Conservation (phyloP, 2,888 invertebrate genomes). For the Troides aeacus region DNA sequence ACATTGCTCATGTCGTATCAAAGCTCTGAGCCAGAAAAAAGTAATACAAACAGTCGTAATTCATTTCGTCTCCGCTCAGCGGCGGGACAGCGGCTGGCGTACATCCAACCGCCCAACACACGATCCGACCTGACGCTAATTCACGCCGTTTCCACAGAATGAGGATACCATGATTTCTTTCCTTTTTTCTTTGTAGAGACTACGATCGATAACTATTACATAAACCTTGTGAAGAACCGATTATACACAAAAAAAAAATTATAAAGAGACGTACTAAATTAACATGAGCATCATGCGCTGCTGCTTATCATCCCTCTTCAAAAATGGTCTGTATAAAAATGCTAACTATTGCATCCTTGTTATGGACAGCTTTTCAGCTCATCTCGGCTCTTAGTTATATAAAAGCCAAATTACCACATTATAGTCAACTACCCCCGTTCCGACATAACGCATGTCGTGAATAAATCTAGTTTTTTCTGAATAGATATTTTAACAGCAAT, state of each 20-base stretch:
- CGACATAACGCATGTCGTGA: too few species aligned
- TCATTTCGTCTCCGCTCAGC: constrained; percentile 25
- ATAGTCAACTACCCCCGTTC: too few species aligned
- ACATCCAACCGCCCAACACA: constrained; percentile 29
- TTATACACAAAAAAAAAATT: not conserved
- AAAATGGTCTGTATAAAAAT: not conserved
- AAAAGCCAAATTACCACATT: not conserved
- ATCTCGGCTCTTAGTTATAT: not conserved
- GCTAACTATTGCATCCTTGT: not conserved
- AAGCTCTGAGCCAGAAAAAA: constrained; percentile 31
- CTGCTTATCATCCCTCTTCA: too few species aligned
- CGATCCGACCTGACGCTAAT: constrained; percentile 10
- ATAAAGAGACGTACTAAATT: not conserved
- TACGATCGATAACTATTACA: not conserved
- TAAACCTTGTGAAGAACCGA: not conserved
- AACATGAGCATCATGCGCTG: not conserved
- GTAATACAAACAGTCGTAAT: constrained; percentile 29
- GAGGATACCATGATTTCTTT: constrained; percentile 2
- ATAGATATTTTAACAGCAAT: too few species aligned
- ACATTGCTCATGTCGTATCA: constrained; percentile 34
- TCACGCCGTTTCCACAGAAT: not conserved
- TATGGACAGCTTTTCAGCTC: not conserved
- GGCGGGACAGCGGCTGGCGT: constrained; percentile 33
- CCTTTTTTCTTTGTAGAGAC: not conserved
- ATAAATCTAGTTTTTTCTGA: too few species aligned